phyloP scores from a whole-genome alignment of 1,140 invertebrate genomes.

The Acromyrmex heyeri region DNA sequence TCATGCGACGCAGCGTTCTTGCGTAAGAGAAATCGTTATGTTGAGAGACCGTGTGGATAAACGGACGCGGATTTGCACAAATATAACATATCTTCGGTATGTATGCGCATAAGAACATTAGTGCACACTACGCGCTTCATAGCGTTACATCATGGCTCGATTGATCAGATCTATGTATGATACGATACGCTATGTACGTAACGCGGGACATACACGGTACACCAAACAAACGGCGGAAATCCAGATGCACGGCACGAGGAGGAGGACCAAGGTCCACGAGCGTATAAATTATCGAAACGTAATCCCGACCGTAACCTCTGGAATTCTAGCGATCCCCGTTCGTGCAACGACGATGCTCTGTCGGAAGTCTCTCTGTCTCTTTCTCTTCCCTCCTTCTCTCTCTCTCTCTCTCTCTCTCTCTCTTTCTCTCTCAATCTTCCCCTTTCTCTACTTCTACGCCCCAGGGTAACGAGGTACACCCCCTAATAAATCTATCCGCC shows the following conservation, averaged over 20 bases:
- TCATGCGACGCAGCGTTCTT: slow-evolving; percentile 61
- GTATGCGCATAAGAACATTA: slow-evolving; percentile 45
- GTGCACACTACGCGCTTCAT: slow-evolving; percentile 19
- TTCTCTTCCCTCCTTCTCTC: background rate
- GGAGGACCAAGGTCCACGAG: slow-evolving; percentile 57
- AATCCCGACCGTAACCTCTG: slow-evolving; percentile 62
- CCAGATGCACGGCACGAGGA: slow-evolving; percentile 55
- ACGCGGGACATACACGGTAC: slow-evolving; percentile 11
- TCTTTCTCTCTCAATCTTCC: background rate
- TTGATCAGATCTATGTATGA: slow-evolving; percentile 17
- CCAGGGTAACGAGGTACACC: slow-evolving; percentile 68
- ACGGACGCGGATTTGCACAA: slow-evolving; percentile 60
- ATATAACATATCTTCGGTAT: slow-evolving; percentile 46
- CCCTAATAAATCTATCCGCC: slow-evolving; percentile 74
- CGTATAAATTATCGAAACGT: slow-evolving; percentile 69
- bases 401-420: background rate
- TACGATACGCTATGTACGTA: background rate
- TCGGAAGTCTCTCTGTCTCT: slow-evolving; percentile 39
- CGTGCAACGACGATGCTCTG: slow-evolving; percentile 53
- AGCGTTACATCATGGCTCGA: slow-evolving; percentile 61
- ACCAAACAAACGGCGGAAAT: slow-evolving; percentile 49
- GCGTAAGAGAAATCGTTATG: slow-evolving; percentile 74
- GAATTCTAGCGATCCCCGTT: slow-evolving; percentile 36
- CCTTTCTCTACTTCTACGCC: slow-evolving; percentile 45
- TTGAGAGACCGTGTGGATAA: slow-evolving; percentile 32